These are phyloP conservation scores for Dryadula phaetusa DNA, from an alignment of 2,888 invertebrate species.

Conservation along the genomic window DNA sequence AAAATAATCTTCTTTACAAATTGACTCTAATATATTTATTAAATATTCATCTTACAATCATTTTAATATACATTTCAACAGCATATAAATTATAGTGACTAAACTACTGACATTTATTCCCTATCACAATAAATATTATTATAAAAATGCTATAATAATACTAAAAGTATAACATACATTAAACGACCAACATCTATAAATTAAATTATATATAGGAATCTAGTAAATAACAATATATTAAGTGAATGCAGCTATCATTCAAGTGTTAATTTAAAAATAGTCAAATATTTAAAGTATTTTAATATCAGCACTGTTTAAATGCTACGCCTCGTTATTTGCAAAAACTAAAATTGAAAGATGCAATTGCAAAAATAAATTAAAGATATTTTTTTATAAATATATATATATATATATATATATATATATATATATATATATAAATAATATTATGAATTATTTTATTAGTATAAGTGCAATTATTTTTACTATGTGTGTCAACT, in stretches of 20 bases:
- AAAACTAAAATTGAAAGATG: not conserved
- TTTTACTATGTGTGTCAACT: not conserved
- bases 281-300: not conserved
- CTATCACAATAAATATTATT: constrained; percentile 32
- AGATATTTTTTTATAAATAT: too few relatives aligned
- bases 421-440: not conserved
- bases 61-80: constrained; percentile 21
- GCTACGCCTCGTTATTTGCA: not conserved
- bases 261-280: not conserved
- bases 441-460: not conserved
- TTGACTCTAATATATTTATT: constrained; percentile 33
- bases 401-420: constrained; percentile 2
- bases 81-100: constrained; percentile 19
- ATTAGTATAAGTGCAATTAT: not conserved
- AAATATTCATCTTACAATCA: constrained; percentile 28
- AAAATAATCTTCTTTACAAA: constrained; percentile 20
- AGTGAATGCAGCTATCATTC: not conserved
- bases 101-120: constrained; percentile 28
- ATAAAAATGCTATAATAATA: constrained; percentile 30
- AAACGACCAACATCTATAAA: constrained; percentile 11
- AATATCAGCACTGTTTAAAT: not conserved
- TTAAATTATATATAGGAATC: constrained; percentile 13
- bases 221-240: not conserved
- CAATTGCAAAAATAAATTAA: too few relatives aligned
- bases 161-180: constrained; percentile 14